These are phyloP conservation scores for Iselma pallidipennis DNA, from an alignment of 2,888 invertebrate species.

Conservation along the genomic window DNA sequence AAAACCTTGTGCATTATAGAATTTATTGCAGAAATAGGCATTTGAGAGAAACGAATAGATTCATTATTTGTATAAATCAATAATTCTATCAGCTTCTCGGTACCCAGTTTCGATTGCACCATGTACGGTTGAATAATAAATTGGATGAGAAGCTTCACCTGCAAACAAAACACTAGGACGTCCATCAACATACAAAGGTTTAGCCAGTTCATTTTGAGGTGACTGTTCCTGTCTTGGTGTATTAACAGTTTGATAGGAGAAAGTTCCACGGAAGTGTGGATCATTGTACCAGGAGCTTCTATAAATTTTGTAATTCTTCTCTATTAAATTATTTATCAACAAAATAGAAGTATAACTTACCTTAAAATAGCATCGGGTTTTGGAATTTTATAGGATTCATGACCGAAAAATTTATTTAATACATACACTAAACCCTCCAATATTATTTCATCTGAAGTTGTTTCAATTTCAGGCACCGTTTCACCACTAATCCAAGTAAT, in stretches of 20 bases:
- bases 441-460: constrained; percentile 59
- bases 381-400: constrained; percentile 54
- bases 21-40: too few relatives aligned
- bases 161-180: constrained; percentile 17
- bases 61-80: constrained; percentile 16
- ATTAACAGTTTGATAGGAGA: constrained; percentile 35
- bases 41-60: too few relatives aligned
- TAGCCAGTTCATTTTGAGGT: constrained; percentile 11
- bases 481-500: constrained; percentile 69
- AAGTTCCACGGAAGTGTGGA: constrained; percentile 38
- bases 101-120: constrained; percentile 20
- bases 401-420: constrained; percentile 59
- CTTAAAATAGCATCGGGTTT: constrained; percentile 48
- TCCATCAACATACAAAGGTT: constrained; percentile 12
- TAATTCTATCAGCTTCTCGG: constrained; percentile 22
- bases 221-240: constrained; percentile 10
- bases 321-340: neutral
- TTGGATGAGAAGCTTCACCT: constrained; percentile 19
- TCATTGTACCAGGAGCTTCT: constrained; percentile 37
- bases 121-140: constrained; percentile 20
- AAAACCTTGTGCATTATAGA: too few relatives aligned
- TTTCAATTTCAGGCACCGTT: constrained; percentile 66
- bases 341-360: constrained; percentile 27
- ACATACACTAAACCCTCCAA: constrained; percentile 56
- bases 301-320: constrained; percentile 12